Conservation (phyloP, 2,797 vertebrate genomes). For the Trichosurus vulpecula region DNA sequence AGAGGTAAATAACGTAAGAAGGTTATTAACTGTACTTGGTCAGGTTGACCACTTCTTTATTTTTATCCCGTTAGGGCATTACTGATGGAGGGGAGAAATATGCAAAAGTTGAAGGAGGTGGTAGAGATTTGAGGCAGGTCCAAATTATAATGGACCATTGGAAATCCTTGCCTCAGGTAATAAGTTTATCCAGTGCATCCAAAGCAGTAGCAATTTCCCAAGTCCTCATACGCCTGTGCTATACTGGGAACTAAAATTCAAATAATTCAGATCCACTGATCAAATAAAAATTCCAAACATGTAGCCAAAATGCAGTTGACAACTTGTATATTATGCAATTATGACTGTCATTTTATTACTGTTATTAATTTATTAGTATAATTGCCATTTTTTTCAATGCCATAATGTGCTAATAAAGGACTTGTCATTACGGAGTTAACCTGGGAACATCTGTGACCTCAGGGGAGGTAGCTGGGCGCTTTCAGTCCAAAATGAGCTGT, state of each 20-base stretch:
- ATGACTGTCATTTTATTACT: slow-evolving; percentile 91
- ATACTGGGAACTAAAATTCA: slow-evolving; percentile 76
- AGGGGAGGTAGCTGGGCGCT: slow-evolving; percentile 84
- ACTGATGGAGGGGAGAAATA: neutral
- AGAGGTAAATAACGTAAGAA: neutral
- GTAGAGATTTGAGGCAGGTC: neutral
- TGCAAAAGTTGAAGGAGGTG: neutral
- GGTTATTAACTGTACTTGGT: neutral
- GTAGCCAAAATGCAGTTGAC: slow-evolving; percentile 87
- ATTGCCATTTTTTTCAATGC: slow-evolving; percentile 88
- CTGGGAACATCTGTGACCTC: slow-evolving; percentile 87
- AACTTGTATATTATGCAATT: slow-evolving; percentile 90
- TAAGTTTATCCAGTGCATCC: slow-evolving; percentile 35
- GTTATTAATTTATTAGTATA: slow-evolving; percentile 91
- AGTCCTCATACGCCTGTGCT: slow-evolving; percentile 58
- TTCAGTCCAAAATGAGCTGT: slow-evolving; percentile 90
- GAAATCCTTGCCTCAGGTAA: neutral
- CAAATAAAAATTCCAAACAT: slow-evolving; percentile 86
- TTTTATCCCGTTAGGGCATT: neutral
- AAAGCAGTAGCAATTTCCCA: slow-evolving; percentile 69
- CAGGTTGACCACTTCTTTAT: neutral
- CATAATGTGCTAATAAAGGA: slow-evolving; percentile 90
- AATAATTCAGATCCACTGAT: slow-evolving; percentile 79
- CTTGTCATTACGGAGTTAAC: slow-evolving; percentile 90
- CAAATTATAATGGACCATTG: slow-evolving; percentile 2